These are phyloP conservation scores for Platycnemis pennipes DNA, from an alignment of 2,888 invertebrate species.

Conservation along the genomic window DNA sequence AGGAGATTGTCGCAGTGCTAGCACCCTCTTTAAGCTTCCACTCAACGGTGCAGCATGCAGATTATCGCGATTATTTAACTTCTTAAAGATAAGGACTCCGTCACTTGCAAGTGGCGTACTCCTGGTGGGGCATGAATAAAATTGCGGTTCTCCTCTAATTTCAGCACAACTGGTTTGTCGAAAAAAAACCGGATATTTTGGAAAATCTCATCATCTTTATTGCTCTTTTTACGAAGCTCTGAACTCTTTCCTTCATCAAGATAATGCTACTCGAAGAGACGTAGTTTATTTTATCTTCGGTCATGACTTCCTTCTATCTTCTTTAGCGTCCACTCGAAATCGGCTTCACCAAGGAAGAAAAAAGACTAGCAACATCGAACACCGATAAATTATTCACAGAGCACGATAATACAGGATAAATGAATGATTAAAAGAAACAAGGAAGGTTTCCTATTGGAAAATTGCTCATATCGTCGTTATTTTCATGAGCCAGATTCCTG, in stretches of 20 bases:
- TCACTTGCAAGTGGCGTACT: not conserved
- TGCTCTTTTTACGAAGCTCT: not conserved
- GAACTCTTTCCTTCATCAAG: not conserved
- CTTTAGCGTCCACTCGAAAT: not conserved
- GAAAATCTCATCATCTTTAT: not conserved
- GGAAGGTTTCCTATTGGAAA: not conserved
- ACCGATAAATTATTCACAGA: not conserved
- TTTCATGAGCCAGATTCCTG: not conserved
- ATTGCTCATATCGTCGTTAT: not conserved
- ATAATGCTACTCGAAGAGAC: constrained; percentile 41
- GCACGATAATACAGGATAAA: not conserved
- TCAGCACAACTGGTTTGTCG: not conserved
- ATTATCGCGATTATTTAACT: not conserved
- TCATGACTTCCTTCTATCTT: not conserved
- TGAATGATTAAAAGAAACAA: not conserved
- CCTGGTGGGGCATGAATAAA: not conserved
- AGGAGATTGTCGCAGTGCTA: not conserved
- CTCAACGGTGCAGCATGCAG: not conserved
- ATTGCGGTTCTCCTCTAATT: not conserved
- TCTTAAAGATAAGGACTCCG: not conserved
- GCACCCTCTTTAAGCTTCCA: not conserved
- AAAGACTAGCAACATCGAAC: not conserved
- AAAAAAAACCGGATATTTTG: not conserved
- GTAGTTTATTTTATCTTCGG: not conserved
- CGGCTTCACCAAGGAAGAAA: not conserved